Conservation (phyloP, 2,797 vertebrate species). For the Myotis daubentonii region DNA sequence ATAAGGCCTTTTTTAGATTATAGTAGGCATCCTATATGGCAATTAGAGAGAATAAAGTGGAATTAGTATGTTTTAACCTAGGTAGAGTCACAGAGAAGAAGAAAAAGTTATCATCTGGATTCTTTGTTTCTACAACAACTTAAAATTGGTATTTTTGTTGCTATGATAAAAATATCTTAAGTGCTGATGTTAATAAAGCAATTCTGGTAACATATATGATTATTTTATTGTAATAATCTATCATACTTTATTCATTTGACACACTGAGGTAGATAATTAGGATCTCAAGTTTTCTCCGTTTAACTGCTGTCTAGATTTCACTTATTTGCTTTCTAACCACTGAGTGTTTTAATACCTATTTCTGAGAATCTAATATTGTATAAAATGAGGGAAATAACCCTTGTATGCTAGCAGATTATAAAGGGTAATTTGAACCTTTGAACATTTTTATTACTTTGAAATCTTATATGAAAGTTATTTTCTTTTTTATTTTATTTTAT, state of each 20-base stretch:
- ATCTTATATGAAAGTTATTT: conserved; percentile 17
- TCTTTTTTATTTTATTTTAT: not conserved
- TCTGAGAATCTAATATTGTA: not conserved
- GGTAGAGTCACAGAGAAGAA: not conserved
- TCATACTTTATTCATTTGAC: not conserved
- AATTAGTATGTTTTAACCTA: not conserved
- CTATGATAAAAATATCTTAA: not conserved
- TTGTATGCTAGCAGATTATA: not conserved
- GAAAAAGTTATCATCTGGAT: not conserved
- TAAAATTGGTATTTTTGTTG: not conserved
- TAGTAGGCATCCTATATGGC: not conserved
- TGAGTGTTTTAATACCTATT: not conserved
- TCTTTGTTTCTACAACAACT: not conserved
- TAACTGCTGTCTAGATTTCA: not conserved
- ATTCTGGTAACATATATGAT: not conserved
- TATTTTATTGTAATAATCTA: not conserved
- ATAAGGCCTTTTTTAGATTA: not conserved
- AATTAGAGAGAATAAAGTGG: not conserved
- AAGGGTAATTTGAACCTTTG: not conserved
- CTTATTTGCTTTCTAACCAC: conserved; percentile 13
- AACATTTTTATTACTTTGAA: conserved; percentile 36
- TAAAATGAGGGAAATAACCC: conserved; percentile 5
- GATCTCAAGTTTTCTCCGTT: not conserved
- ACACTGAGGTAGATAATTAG: not conserved
- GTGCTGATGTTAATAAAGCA: conserved; percentile 32